Evolutionary conservation across 1,140 invertebrate genomes (phyloP), one percentile per base, ranked within the genome.

Genomic region (Solen grandis): DNA sequence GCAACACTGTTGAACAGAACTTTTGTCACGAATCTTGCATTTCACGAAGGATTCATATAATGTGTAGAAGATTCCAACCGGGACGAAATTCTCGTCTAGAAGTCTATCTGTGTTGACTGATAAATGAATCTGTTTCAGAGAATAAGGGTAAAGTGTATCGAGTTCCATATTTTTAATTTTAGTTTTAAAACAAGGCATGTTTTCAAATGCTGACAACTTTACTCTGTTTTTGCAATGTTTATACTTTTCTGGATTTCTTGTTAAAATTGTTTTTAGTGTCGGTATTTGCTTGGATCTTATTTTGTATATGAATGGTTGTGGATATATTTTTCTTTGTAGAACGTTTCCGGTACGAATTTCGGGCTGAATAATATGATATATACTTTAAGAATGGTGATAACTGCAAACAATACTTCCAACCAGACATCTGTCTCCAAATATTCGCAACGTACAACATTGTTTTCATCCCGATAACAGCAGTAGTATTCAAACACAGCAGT

Each of bases 11-110:
- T n/a, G n/a, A n/a, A n/a, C 31, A 4, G 74, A 52, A 0, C 41
- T 0, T 19, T 62, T 25, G 27, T 66, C 50, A 8, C 74, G 74
- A 29, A 76, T 76, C 66, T 76, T 66, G 33, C 74, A 76, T 50
- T 66, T 76, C 5, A 76, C 62, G 13, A 76, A 76, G n/a, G n/a
- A n/a, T n/a, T n/a, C n/a, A n/a, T n/a, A n/a, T n/a, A n/a, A n/a
- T n/a, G n/a, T n/a, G n/a, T 46, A 25, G 2, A 76, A 27, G 31
- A 76, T 16, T 35, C 74, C 74, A 55, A 66, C 62, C 14, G 74
- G 74, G 8, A 46, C 74, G 14, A 16, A 52, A 50, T 76, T 62
- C 33, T 76, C 74, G 2, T 60, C 46, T 25, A 76, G 31, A 29
- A 76, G 33, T 25, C 74, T 41, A 25, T 36, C 60, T 36, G 5